Base-by-base conservation (phyloP, 2,888 invertebrate species). In the Amiota minor region DNA sequence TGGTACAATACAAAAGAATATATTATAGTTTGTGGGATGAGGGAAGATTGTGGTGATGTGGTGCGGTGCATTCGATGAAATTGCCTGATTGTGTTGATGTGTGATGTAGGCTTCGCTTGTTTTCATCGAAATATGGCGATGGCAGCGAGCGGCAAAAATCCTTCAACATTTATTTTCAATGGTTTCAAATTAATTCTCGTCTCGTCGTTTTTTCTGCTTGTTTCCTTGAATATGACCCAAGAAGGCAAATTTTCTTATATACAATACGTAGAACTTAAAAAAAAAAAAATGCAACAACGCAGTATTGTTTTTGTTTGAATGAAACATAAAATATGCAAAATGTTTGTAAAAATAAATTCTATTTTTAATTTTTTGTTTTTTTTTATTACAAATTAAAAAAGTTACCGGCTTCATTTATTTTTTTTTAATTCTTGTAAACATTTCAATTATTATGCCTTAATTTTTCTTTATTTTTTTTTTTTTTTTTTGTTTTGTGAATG, bases 41-140 rank as follows among this genome's bases (percentile, higher is more conserved):
- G 35, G 35, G 35, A 35, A 35, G 35, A 35, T 35, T 35, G 35
- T 35, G 35, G 6, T 35, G 35, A 20, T 46, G 65, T 74, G 35
- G 74, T 71, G 69, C 50, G 20, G 68, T 77, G 81, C 80, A 83
- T 84, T 82, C 88, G 88, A 87, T 88, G 88, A 87, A 88, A 87
- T 83, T 81, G 84, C 86, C 85, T 83, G 88, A 88, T 88, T 87
- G 87, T 88, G 87, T 88, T 88, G 87, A 88, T 87, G 88, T 88
- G 87, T 87, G 86, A 88, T 88, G 86, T 86, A 86, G 86, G 88
- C 88, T 85, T 88, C 86, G 88, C 83, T 87, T 84, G 87, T 85
- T 84, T 80, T 81, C 77, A 56, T 50, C 49, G 64, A 56, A 73
- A 67, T 68, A 72, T 71, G 72, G 56, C 72, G 78, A 78, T 75